Conservation (phyloP, 2,113 vertebrate genomes). For the Candoia aspera region DNA sequence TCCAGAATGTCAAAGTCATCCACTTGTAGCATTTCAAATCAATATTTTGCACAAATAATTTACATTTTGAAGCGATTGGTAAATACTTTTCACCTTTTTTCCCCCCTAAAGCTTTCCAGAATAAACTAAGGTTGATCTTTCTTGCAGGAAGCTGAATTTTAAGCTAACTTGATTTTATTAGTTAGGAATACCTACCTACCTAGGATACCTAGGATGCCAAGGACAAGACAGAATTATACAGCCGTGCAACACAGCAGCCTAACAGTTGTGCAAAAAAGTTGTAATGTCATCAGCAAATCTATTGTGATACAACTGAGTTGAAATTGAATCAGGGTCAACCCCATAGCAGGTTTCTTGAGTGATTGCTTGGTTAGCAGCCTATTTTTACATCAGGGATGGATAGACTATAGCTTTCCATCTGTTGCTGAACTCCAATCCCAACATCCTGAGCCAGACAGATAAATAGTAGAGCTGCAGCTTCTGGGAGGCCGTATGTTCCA, state of each 20-base stretch:
- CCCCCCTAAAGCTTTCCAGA: background rate
- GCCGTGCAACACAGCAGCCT: background rate
- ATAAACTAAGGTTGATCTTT: background rate
- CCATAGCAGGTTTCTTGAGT: background rate
- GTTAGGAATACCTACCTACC: background rate
- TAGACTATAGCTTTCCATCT: background rate
- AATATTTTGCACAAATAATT: background rate
- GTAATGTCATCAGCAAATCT: background rate
- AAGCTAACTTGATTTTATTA: background rate
- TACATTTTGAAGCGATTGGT: background rate
- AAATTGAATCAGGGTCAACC: background rate
- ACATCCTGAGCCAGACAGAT: background rate
- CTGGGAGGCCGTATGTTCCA: background rate
- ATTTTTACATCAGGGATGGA: background rate
- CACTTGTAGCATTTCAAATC: background rate
- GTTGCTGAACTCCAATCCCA: background rate
- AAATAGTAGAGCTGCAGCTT: background rate
- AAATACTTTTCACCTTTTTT: background rate
- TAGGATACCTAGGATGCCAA: background rate
- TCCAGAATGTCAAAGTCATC: background rate
- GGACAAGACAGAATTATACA: background rate
- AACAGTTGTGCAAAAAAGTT: background rate
- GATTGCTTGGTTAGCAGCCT: background rate
- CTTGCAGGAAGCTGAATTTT: background rate
- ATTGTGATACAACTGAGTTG: background rate